These are phyloP conservation scores for Caenorhabditis sp. DNA, from an alignment of 2,888 invertebrate species.

Conservation along the genomic window DNA sequence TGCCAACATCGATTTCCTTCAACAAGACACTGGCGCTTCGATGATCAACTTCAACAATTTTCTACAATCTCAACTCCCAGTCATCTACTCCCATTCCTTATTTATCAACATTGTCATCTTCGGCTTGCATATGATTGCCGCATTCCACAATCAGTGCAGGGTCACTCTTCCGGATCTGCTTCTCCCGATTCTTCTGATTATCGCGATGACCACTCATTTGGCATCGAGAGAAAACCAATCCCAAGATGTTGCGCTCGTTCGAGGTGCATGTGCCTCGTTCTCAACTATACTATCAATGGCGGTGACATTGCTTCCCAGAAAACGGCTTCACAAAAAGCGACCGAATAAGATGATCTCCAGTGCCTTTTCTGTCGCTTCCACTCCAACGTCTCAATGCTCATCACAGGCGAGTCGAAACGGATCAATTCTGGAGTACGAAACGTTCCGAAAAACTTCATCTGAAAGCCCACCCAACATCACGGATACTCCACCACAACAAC, in stretches of 20 bases:
- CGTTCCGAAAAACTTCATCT: constrained; percentile 14
- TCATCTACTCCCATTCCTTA: neutral
- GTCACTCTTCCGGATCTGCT: constrained; percentile 68
- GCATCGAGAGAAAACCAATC: constrained; percentile 10
- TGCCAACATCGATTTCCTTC: constrained; percentile 64
- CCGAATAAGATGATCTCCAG: constrained; percentile 71
- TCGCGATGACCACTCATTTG: constrained; percentile 40
- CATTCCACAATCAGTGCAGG: constrained; percentile 57
- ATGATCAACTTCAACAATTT: constrained; percentile 48
- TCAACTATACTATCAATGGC: constrained; percentile 62
- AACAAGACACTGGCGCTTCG: constrained; percentile 57
- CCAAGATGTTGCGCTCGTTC: constrained; percentile 59
- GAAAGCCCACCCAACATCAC: neutral
- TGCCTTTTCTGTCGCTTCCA: constrained; percentile 78
- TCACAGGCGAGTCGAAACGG: constrained; percentile 61
- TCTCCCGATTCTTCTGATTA: constrained; percentile 41
- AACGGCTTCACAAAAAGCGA: constrained; percentile 63
- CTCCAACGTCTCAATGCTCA: constrained; percentile 76
- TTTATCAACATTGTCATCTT: constrained; percentile 9
- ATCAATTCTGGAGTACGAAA: constrained; percentile 31
- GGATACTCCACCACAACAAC: neutral
- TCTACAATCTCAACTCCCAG: constrained; percentile 4
- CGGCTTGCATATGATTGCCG: constrained; percentile 36
- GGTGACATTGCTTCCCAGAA: constrained; percentile 66
- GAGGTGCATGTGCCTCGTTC: constrained; percentile 67